Evolutionary conservation across 2,888 invertebrate genomes (phyloP).

Genomic region (Saturnia pavonia): DNA sequence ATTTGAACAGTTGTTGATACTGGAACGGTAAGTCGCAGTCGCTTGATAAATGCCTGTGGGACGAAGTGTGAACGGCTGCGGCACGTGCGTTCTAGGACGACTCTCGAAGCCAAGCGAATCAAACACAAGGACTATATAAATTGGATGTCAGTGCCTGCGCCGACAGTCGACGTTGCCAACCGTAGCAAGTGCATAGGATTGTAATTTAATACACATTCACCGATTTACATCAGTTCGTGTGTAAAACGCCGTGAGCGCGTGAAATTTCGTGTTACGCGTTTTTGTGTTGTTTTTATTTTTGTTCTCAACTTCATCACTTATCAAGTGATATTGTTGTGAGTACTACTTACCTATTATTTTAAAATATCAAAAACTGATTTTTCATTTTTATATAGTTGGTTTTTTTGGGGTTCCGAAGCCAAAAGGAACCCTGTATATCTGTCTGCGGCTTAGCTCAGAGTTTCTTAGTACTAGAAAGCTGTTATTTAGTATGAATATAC

Average conservation of each 20-base stretch:
- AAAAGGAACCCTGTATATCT: no score
- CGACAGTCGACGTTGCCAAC: slow-evolving; percentile 50
- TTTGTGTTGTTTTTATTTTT: no score
- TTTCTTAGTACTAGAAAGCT: no score
- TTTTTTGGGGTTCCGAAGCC: no score
- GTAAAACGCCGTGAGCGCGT: slow-evolving; percentile 30
- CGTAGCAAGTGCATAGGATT: slow-evolving; percentile 42
- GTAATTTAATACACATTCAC: slow-evolving; percentile 31
- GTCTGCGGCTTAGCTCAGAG: no score
- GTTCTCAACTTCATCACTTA: no score
- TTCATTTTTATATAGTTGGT: no score
- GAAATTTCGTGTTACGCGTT: slow-evolving; percentile 22
- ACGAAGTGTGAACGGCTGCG: slow-evolving; percentile 26
- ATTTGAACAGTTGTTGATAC: no score
- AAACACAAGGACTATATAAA: slow-evolving; percentile 62
- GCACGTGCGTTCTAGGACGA: slow-evolving; percentile 39
- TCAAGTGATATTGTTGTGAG: no score
- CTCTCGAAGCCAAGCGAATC: slow-evolving; percentile 36
- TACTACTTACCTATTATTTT: no score
- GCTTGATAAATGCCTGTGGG: slow-evolving; percentile 21
- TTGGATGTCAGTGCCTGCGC: slow-evolving; percentile 46
- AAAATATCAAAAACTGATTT: no score
- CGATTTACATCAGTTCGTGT: slow-evolving; percentile 25
- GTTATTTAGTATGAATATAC: no score
- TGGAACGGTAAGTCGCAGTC: neutral